phyloP scores from a whole-genome alignment of 2,888 invertebrate genomes.

The Morpho helenor region DNA sequence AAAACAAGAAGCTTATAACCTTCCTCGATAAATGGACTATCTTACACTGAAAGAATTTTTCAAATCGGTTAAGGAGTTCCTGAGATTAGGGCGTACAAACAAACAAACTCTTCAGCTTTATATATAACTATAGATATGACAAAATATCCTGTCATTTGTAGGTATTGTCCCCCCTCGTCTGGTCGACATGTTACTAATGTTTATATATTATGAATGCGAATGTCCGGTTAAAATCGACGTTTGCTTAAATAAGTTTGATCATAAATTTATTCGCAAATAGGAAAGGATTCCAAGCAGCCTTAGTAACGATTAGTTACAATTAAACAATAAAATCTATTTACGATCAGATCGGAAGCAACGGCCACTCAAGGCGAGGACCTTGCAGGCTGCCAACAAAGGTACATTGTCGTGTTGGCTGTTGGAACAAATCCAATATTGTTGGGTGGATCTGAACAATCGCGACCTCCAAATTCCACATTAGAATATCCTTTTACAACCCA shows the following conservation, averaged over 20 bases:
- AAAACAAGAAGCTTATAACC: no score
- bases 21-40: no score
- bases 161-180: no score
- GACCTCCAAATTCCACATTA: conserved; percentile 76
- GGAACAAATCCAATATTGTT: conserved; percentile 77
- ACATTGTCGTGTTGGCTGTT: conserved; percentile 67
- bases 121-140: no score
- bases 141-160: no score
- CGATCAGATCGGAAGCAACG: conserved; percentile 45
- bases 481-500: conserved; percentile 42
- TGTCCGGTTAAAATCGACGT: no score
- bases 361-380: conserved; percentile 46
- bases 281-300: conserved; percentile 27
- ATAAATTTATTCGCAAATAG: conserved; percentile 6
- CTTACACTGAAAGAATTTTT: no score
- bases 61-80: no score
- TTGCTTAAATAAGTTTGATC: background rate
- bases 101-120: no score
- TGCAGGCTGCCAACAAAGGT: conserved; percentile 63
- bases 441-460: conserved; percentile 52
- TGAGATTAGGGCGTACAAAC: no score
- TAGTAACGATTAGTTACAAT: conserved; percentile 33
- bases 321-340: conserved; percentile 33
- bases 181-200: no score
- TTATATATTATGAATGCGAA: no score